phyloP scores from a whole-genome alignment of 2,888 invertebrate species.

The Pycnomerus fuliginosus region DNA sequence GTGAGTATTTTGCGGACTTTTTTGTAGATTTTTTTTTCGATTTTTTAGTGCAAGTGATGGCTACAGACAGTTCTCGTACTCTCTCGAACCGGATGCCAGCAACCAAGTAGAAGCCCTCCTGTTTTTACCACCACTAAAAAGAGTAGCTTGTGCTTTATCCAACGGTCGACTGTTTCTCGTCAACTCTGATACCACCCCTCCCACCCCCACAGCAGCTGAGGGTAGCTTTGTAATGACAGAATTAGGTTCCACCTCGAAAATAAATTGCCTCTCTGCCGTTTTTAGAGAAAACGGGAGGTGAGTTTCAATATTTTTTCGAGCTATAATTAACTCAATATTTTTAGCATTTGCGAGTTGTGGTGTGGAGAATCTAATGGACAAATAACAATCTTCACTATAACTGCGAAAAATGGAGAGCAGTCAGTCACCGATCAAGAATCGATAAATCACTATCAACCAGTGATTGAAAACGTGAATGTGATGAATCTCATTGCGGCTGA shows the following conservation, averaged over 20 bases:
- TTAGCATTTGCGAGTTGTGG: constrained; percentile 75
- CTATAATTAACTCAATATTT: constrained; percentile 18
- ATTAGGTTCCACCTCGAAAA: constrained; percentile 67
- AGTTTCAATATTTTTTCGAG: constrained; percentile 27
- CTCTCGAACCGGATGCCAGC: constrained; percentile 68
- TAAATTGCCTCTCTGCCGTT: constrained; percentile 68
- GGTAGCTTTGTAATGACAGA: constrained; percentile 78
- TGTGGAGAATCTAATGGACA: constrained; percentile 82
- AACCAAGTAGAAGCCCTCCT: constrained; percentile 68
- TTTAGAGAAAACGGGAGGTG: constrained; percentile 49
- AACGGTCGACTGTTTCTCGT: constrained; percentile 78
- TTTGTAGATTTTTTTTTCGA: neutral
- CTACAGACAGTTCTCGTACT: constrained; percentile 61
- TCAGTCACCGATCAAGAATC: constrained; percentile 74
- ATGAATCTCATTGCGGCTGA: constrained; percentile 67
- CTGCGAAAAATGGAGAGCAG: too few relatives aligned
- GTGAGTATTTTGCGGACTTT: constrained; percentile 47
- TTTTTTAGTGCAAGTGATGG: constrained; percentile 57
- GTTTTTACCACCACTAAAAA: constrained; percentile 63
- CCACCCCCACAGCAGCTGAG: constrained; percentile 65
- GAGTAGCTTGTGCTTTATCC: constrained; percentile 79
- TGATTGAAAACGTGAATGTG: constrained; percentile 64
- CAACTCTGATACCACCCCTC: constrained; percentile 60
- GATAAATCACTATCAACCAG: constrained; percentile 62
- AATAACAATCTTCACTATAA: constrained; percentile 75